phyloP scores from a whole-genome alignment of 2,797 vertebrate genomes.

The Australoheros facetus region DNA sequence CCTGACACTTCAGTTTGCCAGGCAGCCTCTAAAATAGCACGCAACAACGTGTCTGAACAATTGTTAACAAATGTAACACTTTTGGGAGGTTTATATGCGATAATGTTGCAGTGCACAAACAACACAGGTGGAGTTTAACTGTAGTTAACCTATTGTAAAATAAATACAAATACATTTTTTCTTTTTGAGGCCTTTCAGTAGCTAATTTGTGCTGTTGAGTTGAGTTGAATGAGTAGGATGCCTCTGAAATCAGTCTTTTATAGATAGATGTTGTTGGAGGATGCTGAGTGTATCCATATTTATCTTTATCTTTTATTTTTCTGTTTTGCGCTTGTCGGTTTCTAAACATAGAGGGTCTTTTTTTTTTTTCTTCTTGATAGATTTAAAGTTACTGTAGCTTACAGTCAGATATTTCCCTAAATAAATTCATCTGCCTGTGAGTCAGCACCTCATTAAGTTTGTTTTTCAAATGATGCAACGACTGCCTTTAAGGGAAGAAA shows the following conservation, averaged over 20 bases:
- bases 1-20: too few relatives aligned
- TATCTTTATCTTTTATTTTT: background rate
- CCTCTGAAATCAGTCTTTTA: background rate
- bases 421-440: background rate
- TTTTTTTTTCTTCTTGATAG: background rate
- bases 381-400: background rate
- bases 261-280: background rate
- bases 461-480: conserved; percentile 2
- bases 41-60: background rate
- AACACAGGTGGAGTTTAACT: too few relatives aligned
- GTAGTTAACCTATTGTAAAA: background rate
- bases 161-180: background rate
- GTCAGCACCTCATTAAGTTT: conserved; percentile 2
- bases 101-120: too few relatives aligned
- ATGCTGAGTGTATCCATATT: background rate
- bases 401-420: background rate
- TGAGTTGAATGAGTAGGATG: background rate
- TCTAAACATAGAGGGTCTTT: background rate
- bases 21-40: too few relatives aligned
- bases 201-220: background rate
- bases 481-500: background rate
- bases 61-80: background rate
- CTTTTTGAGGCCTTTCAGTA: background rate
- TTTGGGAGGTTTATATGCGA: background rate
- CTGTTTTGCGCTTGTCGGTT: background rate